These are phyloP conservation scores for Bombus huntii DNA, from an alignment of 1,140 invertebrate genomes.

Conservation along the genomic window DNA sequence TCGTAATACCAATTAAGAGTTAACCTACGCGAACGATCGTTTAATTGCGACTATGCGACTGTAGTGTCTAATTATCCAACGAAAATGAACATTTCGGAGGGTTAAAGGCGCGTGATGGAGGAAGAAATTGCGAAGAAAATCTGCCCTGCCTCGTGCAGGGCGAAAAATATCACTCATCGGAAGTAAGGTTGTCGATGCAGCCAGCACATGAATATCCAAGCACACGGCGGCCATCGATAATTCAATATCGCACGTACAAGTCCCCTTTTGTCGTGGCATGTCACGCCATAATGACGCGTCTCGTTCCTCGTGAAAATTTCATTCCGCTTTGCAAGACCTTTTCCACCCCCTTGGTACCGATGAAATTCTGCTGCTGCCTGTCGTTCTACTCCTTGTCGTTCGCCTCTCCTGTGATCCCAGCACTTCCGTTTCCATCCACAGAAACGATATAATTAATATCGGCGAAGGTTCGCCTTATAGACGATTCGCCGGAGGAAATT, in stretches of 20 bases:
- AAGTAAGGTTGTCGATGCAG: constrained; percentile 64
- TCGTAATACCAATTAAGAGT: too few species aligned
- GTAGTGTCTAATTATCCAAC: too few species aligned
- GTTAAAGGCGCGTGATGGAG: constrained; percentile 1
- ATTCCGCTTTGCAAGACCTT: constrained; percentile 59
- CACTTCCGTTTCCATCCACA: not conserved
- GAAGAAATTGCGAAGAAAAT: constrained; percentile 19
- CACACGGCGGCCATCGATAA: constrained; percentile 76
- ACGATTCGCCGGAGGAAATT: not conserved
- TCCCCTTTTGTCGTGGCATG: constrained; percentile 70
- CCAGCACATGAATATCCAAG: constrained; percentile 75
- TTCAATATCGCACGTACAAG: constrained; percentile 75
- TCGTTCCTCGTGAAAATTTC: constrained; percentile 75
- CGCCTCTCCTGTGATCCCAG: not conserved
- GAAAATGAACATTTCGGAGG: not conserved
- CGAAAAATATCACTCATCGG: constrained; percentile 25
- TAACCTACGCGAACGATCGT: too few species aligned
- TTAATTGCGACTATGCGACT: too few species aligned
- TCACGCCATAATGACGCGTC: constrained; percentile 73
- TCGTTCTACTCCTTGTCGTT: not conserved
- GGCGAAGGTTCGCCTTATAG: not conserved
- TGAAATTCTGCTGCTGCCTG: not conserved
- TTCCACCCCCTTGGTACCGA: not conserved
- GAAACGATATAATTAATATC: not conserved
- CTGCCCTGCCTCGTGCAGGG: not conserved